Conservation (phyloP, 2,113 vertebrate genomes). For the Halichoerus grypus region DNA sequence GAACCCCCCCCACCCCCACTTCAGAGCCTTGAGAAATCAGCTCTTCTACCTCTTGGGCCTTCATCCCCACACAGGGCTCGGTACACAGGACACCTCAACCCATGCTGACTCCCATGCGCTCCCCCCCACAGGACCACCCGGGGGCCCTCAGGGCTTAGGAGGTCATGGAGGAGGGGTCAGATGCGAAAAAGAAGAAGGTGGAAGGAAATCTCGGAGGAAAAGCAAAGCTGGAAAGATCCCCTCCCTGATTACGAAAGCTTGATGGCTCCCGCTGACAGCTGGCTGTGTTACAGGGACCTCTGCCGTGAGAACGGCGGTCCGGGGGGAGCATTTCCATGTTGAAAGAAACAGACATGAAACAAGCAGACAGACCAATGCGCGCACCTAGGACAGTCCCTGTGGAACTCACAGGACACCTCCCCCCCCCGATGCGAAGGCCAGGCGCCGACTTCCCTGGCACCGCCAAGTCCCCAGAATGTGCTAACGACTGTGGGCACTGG, state of each 20-base stretch:
- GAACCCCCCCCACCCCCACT: background rate
- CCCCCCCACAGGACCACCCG: background rate
- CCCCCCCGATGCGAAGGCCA: background rate
- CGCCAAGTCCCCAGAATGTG: background rate
- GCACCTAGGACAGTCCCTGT: conserved; percentile 77
- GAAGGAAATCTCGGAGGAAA: background rate
- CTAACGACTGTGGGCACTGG: fast-evolving
- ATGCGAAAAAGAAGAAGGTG: conserved; percentile 23
- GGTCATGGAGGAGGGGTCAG: background rate
- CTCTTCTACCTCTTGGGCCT: background rate
- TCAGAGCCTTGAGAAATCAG: background rate
- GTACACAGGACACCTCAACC: background rate
- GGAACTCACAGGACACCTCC: conserved; percentile 75
- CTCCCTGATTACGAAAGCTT: background rate
- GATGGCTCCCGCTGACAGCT: background rate
- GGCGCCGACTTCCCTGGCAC: background rate
- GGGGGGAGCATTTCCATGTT: background rate
- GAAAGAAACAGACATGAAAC: conserved; percentile 63
- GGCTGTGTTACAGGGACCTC: background rate
- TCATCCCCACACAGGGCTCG: background rate
- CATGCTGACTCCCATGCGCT: background rate
- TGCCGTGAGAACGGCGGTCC: background rate
- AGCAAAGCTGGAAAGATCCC: conserved; percentile 29
- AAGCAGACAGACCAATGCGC: conserved; percentile 72
- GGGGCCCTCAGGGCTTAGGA: background rate